Base-by-base conservation (phyloP, 2,113 vertebrate species). In the Notiomystis cincta region DNA sequence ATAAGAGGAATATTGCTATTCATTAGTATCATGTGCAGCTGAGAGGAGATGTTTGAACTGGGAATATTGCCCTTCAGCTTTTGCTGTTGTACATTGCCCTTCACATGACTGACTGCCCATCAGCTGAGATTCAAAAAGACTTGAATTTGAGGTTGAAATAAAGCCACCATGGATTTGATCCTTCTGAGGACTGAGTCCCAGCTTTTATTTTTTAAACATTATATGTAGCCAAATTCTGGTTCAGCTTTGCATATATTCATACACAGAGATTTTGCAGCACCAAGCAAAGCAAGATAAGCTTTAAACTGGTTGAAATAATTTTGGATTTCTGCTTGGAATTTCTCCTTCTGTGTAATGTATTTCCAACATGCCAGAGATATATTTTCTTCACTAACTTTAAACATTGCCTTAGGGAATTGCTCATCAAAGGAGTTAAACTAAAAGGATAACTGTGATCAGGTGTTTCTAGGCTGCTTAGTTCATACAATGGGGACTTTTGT, bases 61-160 rank as follows among this genome's bases (percentile, higher is more conserved):
- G 73, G 51, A 94, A 82, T 93, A 48, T 17, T 93, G 82, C 72
- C 69, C 86, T 84, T 95, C 82, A 90, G 85, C n/a, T 96, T 91
- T 56, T 73, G 30, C 67, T 86, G 38, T 56, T 92, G 44, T 57
- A 19, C 48, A 7, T 33, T 90, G 62, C 54, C 64, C 90, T 96
- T 93, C 79, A 20, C 60, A 48, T 48, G 54, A 77, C 54, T 87
- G 27, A 40, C 47, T 80, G 50, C 69, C 79, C 72, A 89, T 87
- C 67, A 92, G 67, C 67, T 89, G 76, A 89, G 38, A 40, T 78
- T 85, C 48, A 24, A 28, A 78, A 15, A 78, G 64, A 51, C 28
- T 62, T 53, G 58, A 79, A 73, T 91, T 71, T 66, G 60, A 76
- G 69, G 25, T 30, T 96, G 64, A 93, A 93, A 56, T 83, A 60